Evolutionary conservation across 1,140 invertebrate species (phyloP).

Genomic region (Ylistrum balloti): DNA sequence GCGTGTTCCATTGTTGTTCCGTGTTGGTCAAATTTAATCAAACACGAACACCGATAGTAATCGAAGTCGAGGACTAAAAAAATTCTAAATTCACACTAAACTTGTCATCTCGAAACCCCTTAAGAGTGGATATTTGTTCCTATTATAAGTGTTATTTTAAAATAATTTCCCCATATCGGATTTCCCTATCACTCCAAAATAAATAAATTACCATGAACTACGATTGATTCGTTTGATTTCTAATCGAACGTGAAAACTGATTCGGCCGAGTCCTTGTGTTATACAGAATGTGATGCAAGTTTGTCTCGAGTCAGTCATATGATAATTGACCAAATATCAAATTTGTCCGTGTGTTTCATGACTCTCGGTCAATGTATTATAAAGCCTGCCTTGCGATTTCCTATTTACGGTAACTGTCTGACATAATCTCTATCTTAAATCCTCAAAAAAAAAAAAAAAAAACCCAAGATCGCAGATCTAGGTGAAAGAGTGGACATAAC

Average conservation of each 20-base stretch:
- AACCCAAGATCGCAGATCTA: too few relatives aligned
- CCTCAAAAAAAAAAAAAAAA: too few relatives aligned
- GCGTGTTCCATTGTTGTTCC: too few relatives aligned
- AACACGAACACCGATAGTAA: too few relatives aligned
- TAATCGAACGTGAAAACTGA: neutral
- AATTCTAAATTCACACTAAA: too few relatives aligned
- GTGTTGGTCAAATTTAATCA: too few relatives aligned
- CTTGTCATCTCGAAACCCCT: too few relatives aligned
- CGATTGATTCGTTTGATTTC: neutral
- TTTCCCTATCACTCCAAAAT: neutral
- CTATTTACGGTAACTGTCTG: neutral
- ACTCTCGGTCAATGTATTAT: neutral
- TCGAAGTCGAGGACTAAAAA: too few relatives aligned
- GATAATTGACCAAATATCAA: slow-evolving; percentile 14
- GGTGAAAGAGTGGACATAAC: too few relatives aligned
- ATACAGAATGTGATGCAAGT: neutral
- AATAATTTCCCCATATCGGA: neutral
- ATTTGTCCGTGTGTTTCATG: neutral
- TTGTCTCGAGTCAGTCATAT: neutral
- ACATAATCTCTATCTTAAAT: too few relatives aligned
- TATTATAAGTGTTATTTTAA: too few relatives aligned
- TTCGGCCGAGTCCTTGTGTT: neutral
- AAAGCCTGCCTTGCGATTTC: neutral
- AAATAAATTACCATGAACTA: neutral
- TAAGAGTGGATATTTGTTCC: too few relatives aligned